These are phyloP conservation scores for Drosophila sproati DNA, from an alignment of 1,140 invertebrate genomes.

Conservation along the genomic window DNA sequence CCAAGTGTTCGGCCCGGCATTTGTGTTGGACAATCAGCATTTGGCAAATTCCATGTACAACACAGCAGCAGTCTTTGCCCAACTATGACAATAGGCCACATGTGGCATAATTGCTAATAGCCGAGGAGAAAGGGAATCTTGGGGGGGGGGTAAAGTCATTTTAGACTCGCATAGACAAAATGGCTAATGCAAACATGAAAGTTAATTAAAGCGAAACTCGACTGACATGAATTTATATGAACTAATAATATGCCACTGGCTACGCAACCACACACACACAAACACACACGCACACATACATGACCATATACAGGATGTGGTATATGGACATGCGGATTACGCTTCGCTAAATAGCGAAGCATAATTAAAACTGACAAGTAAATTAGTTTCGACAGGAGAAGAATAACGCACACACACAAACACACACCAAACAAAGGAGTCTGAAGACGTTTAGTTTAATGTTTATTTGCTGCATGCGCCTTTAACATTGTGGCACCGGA, in stretches of 20 bases:
- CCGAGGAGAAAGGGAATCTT: not conserved
- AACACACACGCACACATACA: not conserved
- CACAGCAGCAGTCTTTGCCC: constrained; percentile 31
- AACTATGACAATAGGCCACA: constrained; percentile 35
- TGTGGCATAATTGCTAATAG: constrained; percentile 54
- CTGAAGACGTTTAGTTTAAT: constrained; percentile 54
- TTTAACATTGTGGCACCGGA: not conserved
- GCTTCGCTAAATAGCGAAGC: constrained; percentile 67
- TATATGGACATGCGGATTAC: constrained; percentile 43
- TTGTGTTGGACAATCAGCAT: constrained; percentile 69
- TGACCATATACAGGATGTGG: not conserved
- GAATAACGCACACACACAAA: not conserved
- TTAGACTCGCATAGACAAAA: constrained; percentile 55
- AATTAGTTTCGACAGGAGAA: constrained; percentile 67
- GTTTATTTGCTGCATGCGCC: constrained; percentile 53
- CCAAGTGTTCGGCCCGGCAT: constrained; percentile 39
- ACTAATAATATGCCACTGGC: constrained; percentile 75
- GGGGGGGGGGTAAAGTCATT: constrained; percentile 36
- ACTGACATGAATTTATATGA: constrained; percentile 81
- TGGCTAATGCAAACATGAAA: constrained; percentile 81
- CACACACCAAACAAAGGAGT: constrained; percentile 3
- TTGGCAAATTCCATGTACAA: constrained; percentile 41
- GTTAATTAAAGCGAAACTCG: constrained; percentile 81
- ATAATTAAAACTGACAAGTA: constrained; percentile 83
- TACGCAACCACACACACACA: constrained; percentile 20